Percentiles rank a stretch among this genome's conserved stretches.
Conservation (phyloP, 2,113 vertebrate species). For the Copsychus sechellarum region DNA sequence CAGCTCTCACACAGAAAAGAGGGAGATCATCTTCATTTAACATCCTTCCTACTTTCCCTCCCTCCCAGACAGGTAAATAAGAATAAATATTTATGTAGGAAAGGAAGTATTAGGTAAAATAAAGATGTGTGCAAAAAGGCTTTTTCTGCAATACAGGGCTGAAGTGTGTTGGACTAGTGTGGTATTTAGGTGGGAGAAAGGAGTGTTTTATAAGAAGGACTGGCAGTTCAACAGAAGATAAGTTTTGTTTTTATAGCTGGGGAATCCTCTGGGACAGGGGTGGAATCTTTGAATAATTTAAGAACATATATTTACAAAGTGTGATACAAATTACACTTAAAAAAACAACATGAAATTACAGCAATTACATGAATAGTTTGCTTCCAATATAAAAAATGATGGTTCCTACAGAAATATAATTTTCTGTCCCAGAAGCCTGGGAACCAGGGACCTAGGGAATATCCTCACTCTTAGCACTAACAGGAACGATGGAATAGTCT, state of each 20-base stretch:
- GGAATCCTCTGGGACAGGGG: not conserved
- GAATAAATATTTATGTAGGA: not conserved
- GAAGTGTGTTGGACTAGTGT: not conserved
- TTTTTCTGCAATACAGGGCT: not conserved
- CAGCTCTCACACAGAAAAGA: not conserved
- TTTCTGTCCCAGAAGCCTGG: not conserved
- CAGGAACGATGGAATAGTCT: fast-evolving
- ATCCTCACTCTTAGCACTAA: not conserved
- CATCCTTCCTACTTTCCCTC: conserved; percentile 62
- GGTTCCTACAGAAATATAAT: not conserved
- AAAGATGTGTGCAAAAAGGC: not conserved
- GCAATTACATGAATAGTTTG: not conserved
- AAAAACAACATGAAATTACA: not conserved
- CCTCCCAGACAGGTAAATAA: conserved; percentile 62
- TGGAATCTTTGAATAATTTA: not conserved
- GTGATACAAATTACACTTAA: not conserved
- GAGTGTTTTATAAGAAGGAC: not conserved
- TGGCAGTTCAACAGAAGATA: not conserved
- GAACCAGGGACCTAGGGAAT: not conserved
- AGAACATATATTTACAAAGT: not conserved
- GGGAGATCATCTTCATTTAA: conserved; percentile 69
- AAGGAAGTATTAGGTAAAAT: not conserved
- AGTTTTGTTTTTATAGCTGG: not conserved
- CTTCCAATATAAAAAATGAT: not conserved
- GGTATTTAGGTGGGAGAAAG: not conserved